Percentiles rank a stretch among this genome's conserved stretches.
Conservation (phyloP, 35 echinoderm and acorn worm species). For the Heliocidaris erythrogramma region DNA sequence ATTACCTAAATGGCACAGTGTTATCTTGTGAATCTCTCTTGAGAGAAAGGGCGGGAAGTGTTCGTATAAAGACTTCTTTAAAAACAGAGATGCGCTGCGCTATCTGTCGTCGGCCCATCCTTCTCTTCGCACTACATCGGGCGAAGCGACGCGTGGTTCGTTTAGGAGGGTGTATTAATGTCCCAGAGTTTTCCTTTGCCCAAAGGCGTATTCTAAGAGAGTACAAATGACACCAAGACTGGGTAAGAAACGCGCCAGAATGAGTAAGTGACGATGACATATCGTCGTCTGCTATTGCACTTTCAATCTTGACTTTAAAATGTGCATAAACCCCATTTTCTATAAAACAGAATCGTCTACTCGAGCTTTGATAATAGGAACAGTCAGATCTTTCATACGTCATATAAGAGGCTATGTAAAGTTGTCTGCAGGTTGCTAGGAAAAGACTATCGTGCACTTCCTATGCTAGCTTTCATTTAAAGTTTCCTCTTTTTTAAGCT, state of each 20-base stretch:
- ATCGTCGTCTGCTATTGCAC: neutral
- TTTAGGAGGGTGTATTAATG: neutral
- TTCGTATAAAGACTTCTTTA: neutral
- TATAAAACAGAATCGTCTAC: neutral
- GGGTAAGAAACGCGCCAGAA: neutral
- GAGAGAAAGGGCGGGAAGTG: neutral
- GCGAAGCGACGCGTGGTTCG: slow-evolving; percentile 14
- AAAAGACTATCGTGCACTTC: neutral
- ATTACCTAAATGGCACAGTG: neutral
- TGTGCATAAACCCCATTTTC: neutral
- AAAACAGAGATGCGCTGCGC: neutral
- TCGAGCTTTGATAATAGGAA: neutral
- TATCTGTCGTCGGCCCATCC: slow-evolving; percentile 26
- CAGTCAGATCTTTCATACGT: neutral
- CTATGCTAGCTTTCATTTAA: neutral
- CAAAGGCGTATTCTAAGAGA: neutral
- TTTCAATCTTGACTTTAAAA: neutral
- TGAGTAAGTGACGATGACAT: slow-evolving; percentile 43
- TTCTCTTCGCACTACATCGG: neutral
- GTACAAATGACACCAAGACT: too few relatives aligned
- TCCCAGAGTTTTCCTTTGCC: slow-evolving; percentile 33
- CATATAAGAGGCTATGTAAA: neutral
- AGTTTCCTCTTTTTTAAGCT: neutral
- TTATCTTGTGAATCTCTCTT: neutral
- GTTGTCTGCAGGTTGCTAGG: neutral